Evolutionary conservation across 2,797 vertebrate species (phyloP).

Genomic region (Brachyrhaphis roseni): DNA sequence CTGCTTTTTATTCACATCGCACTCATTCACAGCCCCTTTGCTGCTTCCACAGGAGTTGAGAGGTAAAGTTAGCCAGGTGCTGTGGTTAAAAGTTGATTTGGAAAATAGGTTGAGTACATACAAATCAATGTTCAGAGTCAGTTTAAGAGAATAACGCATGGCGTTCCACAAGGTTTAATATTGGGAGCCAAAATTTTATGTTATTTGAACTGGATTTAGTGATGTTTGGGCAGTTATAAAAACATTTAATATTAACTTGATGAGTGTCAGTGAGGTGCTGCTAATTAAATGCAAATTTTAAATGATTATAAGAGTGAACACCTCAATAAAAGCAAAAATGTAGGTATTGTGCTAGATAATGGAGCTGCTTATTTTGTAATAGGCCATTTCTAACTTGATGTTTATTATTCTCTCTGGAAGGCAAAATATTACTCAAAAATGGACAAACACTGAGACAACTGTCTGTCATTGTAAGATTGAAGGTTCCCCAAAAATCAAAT

Average conservation of each 20-base stretch:
- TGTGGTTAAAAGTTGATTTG: background rate
- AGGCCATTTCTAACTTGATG: background rate
- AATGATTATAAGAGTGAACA: background rate
- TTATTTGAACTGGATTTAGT: background rate
- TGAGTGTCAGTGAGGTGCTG: background rate
- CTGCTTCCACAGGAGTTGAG: background rate
- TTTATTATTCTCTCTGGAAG: background rate
- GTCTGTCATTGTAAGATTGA: background rate
- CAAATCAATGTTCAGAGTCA: background rate
- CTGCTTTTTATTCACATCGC: constrained; percentile 50
- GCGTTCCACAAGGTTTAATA: background rate
- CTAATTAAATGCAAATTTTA: background rate
- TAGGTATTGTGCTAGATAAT: background rate
- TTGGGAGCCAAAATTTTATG: background rate
- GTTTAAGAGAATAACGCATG: background rate
- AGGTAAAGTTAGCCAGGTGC: constrained; percentile 6
- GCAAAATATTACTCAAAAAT: background rate
- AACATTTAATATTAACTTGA: background rate
- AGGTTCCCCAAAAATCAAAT: background rate
- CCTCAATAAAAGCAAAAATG: background rate
- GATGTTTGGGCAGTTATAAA: background rate
- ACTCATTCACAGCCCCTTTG: constrained; percentile 34
- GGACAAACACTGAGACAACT: background rate
- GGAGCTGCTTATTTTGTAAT: background rate
- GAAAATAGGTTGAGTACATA: background rate